These are phyloP conservation scores for Pseudoatta argentina DNA, from an alignment of 1,140 invertebrate species.

Conservation along the genomic window DNA sequence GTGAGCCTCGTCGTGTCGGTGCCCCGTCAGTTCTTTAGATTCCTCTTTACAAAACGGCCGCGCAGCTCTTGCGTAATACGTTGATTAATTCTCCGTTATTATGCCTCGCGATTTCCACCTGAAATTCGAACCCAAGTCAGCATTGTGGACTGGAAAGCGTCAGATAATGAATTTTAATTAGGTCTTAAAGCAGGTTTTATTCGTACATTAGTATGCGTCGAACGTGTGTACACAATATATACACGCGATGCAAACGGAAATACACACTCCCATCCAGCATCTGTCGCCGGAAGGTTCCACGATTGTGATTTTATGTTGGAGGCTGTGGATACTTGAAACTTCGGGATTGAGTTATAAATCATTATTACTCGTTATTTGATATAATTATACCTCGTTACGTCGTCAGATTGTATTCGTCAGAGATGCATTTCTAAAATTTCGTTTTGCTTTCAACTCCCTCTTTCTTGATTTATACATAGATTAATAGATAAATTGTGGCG, in stretches of 20 bases:
- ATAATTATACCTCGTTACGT: slow-evolving; percentile 35
- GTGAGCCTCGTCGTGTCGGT: slow-evolving; percentile 6
- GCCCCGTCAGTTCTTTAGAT: slow-evolving; percentile 53
- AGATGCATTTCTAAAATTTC: background rate
- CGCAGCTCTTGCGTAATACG: slow-evolving; percentile 31
- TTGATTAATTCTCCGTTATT: slow-evolving; percentile 57
- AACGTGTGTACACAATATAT: background rate
- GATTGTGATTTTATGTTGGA: slow-evolving; percentile 40
- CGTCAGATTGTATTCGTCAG: background rate
- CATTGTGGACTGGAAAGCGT: slow-evolving; percentile 57
- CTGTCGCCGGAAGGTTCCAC: slow-evolving; percentile 65
- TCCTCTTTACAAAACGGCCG: slow-evolving; percentile 38
- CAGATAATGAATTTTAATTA: slow-evolving; percentile 67
- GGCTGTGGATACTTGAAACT: slow-evolving; percentile 15
- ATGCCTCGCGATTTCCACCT: slow-evolving; percentile 32
- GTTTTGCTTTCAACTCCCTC: background rate
- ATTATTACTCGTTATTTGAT: slow-evolving; percentile 54
- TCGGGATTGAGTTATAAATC: slow-evolving; percentile 50
- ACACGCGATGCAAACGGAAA: slow-evolving; percentile 21
- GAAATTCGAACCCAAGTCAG: slow-evolving; percentile 40
- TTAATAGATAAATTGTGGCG: background rate
- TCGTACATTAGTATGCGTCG: background rate
- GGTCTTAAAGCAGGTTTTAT: slow-evolving; percentile 52
- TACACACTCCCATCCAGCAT: slow-evolving; percentile 67
- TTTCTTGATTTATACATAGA: background rate